Base-by-base conservation (phyloP, 2,113 vertebrate genomes). In the Pomatorhinus ruficollis region DNA sequence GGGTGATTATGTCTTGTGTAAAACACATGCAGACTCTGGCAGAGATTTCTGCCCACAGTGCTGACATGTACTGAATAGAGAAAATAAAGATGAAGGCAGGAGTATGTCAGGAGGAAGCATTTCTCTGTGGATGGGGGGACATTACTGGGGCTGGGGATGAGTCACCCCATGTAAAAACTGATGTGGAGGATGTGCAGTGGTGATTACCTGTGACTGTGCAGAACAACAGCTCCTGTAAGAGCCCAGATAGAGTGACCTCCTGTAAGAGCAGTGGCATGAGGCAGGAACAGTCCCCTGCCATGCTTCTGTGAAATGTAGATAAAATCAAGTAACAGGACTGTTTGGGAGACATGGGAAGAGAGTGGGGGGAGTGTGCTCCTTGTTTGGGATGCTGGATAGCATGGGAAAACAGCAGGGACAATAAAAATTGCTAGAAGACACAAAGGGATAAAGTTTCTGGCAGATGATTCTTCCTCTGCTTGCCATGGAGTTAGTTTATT, bases 401-500 rank as follows among this genome's bases (percentile, higher is more conserved):
- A 0, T 31, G 22, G 37, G 28, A 39, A 66, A 69, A 54, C 9
- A 87, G 8, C 39, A 71, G 65, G 33, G 52, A 70, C 70, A n/a
- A 23, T 21, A 52, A 4, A 47, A 89, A n/a, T 56, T 56, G 4
- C 40, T 87, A 10, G 50, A 90, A 40, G 23, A 82, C 12, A 23
- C 20, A 21, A 40, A 93, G 16, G 7, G 54, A 61, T 60, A 65
- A 92, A 44, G 10, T 60, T 89, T 69, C 83, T 88, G 76, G 71
- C 63, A 90, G 49, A 92, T 57, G 59, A 30, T 86, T 77, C 37
- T 82, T 68, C 28, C 59, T 65, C 71, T 83, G 61, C 49, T 63
- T 87, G 44, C 74, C 66, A 39, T 24, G 22, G 70, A 69, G 49
- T 94, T 94, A 71, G 53, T 95, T 91, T 70, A 90, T 96, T 95